phyloP scores from a whole-genome alignment of 2,888 invertebrate species.

The Melinopterus prodromus region DNA sequence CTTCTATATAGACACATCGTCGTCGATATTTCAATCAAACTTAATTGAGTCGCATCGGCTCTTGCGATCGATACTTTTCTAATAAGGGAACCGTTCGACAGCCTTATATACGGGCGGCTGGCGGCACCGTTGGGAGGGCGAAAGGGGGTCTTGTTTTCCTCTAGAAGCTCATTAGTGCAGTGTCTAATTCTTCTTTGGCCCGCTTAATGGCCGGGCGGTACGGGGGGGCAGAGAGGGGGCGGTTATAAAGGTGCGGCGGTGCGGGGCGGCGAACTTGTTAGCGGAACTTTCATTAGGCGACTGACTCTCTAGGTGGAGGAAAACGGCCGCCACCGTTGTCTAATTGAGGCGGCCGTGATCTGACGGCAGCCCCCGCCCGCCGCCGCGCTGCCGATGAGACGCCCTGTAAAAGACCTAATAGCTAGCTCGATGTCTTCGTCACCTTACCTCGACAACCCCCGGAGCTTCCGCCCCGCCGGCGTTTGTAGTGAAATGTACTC shows the following conservation, averaged over 20 bases:
- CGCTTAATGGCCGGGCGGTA: not conserved
- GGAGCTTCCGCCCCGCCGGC: too few relatives aligned
- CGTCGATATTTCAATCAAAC: not conserved
- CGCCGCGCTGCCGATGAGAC: not conserved
- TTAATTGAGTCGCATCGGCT: not conserved
- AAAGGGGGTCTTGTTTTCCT: not conserved
- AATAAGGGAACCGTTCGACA: not conserved
- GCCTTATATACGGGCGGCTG: not conserved
- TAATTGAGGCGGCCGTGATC: not conserved
- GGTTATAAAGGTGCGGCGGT: not conserved
- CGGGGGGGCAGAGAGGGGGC: not conserved
- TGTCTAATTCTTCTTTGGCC: conserved; percentile 4
- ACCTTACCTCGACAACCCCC: not conserved
- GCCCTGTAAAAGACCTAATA: not conserved
- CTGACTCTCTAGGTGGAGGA: not conserved
- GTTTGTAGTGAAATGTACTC: too few relatives aligned
- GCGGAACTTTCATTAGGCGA: conserved; percentile 4
- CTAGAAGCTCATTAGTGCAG: conserved; percentile 4
- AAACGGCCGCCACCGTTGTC: not conserved
- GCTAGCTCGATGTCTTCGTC: not conserved
- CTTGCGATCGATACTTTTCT: not conserved
- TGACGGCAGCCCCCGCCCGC: not conserved
- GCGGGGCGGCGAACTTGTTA: not conserved
- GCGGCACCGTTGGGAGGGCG: not conserved
- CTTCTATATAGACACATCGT: not conserved